Conservation (phyloP, 2,797 vertebrate genomes). For the Malurus leucopterus region DNA sequence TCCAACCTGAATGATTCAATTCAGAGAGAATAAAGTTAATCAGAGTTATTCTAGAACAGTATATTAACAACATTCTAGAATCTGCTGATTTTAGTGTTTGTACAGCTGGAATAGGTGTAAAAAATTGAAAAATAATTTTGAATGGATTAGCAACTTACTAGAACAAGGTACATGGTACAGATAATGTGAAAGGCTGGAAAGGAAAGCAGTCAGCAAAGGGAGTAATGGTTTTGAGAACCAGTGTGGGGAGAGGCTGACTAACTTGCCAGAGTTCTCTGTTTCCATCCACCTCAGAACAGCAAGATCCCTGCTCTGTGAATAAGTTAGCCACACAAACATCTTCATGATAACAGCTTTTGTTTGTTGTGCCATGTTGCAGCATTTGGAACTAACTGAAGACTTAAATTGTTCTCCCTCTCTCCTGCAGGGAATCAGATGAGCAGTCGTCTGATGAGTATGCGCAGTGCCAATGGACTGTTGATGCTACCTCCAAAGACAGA, state of each 20-base stretch:
- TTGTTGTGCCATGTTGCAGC: fast-evolving
- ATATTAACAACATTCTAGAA: not conserved
- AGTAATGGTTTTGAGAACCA: not conserved
- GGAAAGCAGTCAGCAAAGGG: not conserved
- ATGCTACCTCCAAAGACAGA: slow-evolving; percentile 99
- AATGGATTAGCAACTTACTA: not conserved
- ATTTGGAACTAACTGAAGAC: not conserved
- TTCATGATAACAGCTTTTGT: not conserved
- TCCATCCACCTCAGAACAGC: not conserved
- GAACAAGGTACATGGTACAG: not conserved
- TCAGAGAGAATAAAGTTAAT: not conserved
- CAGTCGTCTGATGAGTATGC: slow-evolving; percentile 98
- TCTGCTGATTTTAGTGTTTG: not conserved
- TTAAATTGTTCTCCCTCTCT: slow-evolving; percentile 25
- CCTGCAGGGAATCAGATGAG: slow-evolving; percentile 94
- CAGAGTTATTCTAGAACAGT: not conserved
- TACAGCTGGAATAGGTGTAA: not conserved
- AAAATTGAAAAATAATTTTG: not conserved
- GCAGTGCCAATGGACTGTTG: slow-evolving; percentile 96
- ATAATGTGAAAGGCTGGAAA: not conserved
- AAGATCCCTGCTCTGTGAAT: not conserved
- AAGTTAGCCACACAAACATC: not conserved
- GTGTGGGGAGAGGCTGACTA: not conserved
- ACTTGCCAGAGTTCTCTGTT: not conserved
- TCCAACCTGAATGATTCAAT: not conserved